Evolutionary conservation across 2,888 invertebrate genomes (phyloP).

Genomic region (Prenolepis imparis): DNA sequence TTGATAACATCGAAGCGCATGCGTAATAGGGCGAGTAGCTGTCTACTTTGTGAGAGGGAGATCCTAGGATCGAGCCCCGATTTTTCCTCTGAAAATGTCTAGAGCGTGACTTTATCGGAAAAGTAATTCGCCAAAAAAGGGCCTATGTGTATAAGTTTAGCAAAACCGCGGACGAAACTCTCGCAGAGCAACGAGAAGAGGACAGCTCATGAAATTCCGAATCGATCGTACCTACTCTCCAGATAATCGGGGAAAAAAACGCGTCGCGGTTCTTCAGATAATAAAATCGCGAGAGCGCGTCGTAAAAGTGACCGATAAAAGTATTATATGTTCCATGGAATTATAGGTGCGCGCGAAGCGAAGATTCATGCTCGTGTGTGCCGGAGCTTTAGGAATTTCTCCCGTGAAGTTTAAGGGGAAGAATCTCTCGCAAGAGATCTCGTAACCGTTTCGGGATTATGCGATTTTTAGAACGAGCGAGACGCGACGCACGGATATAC

Average conservation of each 20-base stretch:
- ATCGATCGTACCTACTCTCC: slow-evolving; percentile 49
- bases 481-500: background rate
- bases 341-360: slow-evolving; percentile 35
- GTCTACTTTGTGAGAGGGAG: too few relatives aligned
- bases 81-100: too few relatives aligned
- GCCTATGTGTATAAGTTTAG: background rate
- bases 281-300: slow-evolving; percentile 57
- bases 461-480: slow-evolving; percentile 41
- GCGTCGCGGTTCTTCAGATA: slow-evolving; percentile 51
- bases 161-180: slow-evolving; percentile 12
- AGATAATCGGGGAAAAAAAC: slow-evolving; percentile 49
- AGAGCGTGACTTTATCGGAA: background rate
- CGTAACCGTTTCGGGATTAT: slow-evolving; percentile 32
- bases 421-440: slow-evolving; percentile 23
- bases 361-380: slow-evolving; percentile 43
- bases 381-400: slow-evolving; percentile 42
- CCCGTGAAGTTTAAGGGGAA: slow-evolving; percentile 41
- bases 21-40: too few relatives aligned
- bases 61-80: too few relatives aligned
- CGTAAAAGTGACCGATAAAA: slow-evolving; percentile 62
- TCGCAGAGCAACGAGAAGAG: background rate
- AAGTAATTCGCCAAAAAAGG: slow-evolving; percentile 11
- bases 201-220: slow-evolving; percentile 43
- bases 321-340: slow-evolving; percentile 50
- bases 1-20: too few relatives aligned